These are phyloP conservation scores for Pogonomyrmex barbatus DNA, from an alignment of 1,140 invertebrate species.

Conservation along the genomic window DNA sequence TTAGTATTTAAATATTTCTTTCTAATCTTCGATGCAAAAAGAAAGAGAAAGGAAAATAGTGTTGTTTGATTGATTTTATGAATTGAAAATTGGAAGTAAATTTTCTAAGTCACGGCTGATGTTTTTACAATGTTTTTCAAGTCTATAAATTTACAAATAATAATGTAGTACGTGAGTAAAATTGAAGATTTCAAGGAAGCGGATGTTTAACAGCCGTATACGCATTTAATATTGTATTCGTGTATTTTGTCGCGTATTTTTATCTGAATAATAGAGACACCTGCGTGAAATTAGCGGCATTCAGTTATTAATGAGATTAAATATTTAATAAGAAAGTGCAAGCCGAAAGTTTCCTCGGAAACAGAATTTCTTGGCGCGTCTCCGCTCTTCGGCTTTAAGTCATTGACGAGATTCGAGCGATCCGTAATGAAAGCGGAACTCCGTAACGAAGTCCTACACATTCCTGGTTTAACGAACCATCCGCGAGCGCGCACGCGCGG, in stretches of 20 bases:
- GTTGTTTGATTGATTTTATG: neutral
- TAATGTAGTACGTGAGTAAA: neutral
- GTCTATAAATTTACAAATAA: neutral
- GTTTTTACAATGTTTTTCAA: neutral
- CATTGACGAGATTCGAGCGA: conserved; percentile 68
- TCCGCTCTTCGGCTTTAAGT: conserved; percentile 64
- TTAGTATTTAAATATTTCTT: neutral
- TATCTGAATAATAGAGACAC: conserved; percentile 51
- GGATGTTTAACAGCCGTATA: neutral
- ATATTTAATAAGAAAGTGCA: conserved; percentile 53
- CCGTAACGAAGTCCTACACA: conserved; percentile 73
- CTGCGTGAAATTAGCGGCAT: conserved; percentile 67
- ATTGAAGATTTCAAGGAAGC: neutral
- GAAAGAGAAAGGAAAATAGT: neutral
- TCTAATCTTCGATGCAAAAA: neutral
- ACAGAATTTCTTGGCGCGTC: conserved; percentile 31
- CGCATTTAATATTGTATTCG: neutral
- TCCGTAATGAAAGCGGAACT: conserved; percentile 72
- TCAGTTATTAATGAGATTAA: conserved; percentile 71
- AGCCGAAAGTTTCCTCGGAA: conserved; percentile 64
- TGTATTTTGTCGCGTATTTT: neutral
- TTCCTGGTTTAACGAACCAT: conserved; percentile 74
- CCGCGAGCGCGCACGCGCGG: conserved; percentile 40
- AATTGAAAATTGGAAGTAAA: neutral
- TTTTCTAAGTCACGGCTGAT: too few species aligned